phyloP scores from a whole-genome alignment of 2,888 invertebrate genomes.

The Acanthopleura granulata region DNA sequence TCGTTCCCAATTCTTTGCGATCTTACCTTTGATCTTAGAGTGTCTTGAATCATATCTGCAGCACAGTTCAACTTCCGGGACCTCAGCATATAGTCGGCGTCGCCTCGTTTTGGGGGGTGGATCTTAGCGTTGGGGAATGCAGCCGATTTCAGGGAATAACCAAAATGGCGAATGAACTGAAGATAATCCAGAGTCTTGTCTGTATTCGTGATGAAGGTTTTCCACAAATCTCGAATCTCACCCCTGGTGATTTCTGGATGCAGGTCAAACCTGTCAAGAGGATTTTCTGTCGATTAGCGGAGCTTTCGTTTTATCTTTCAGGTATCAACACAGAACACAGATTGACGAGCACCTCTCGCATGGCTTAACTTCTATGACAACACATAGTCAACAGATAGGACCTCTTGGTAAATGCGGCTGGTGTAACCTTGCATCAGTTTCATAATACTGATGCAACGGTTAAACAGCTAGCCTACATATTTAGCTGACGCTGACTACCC shows the following conservation, averaged over 20 bases:
- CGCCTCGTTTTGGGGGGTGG: constrained; percentile 65
- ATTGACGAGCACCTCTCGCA: too few species aligned
- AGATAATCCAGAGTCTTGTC: constrained; percentile 65
- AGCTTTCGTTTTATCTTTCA: too few species aligned
- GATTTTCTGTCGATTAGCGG: too few species aligned
- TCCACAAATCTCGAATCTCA: constrained; percentile 67
- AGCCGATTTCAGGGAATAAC: constrained; percentile 64
- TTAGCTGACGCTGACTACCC: too few species aligned
- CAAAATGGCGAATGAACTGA: constrained; percentile 68
- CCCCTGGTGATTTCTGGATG: constrained; percentile 63
- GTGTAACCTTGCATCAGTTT: too few species aligned
- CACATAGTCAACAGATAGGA: too few species aligned
- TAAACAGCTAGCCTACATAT: too few species aligned
- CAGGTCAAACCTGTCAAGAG: constrained; percentile 41
- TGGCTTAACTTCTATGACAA: too few species aligned
- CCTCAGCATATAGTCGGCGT: constrained; percentile 66
- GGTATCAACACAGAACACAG: too few species aligned
- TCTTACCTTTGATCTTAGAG: constrained; percentile 65
- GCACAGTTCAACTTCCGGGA: constrained; percentile 68
- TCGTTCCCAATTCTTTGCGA: background rate
- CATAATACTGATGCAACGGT: too few species aligned
- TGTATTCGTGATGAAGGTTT: constrained; percentile 67
- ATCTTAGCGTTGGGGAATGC: constrained; percentile 69
- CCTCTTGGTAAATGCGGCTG: too few species aligned
- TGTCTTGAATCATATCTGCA: constrained; percentile 66